Evolutionary conservation across 2,113 vertebrate species (phyloP).

Genomic region (Pelvicachromis taeniatus): DNA sequence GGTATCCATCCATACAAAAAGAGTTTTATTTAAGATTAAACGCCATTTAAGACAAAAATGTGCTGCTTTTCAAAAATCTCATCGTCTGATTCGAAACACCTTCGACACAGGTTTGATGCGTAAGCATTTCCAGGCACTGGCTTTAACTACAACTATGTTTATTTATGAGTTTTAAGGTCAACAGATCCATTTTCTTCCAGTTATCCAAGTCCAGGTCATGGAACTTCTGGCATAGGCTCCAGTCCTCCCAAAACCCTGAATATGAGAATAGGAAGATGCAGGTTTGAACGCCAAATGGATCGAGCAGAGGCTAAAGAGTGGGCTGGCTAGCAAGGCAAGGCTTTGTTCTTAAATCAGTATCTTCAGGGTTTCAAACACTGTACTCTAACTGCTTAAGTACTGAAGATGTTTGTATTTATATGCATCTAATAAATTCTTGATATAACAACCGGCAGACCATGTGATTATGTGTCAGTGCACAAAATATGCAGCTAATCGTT

Average conservation of each 20-base stretch:
- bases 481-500: not conserved
- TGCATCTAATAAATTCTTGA: not conserved
- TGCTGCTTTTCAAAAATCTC: not conserved
- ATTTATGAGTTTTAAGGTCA: not conserved
- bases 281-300: not conserved
- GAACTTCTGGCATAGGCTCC: not conserved
- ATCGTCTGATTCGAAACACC: not conserved
- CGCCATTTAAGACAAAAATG: not conserved
- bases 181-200: not conserved
- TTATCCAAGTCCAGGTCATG: not conserved
- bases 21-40: not conserved
- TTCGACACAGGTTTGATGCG: not conserved
- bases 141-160: not conserved
- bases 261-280: not conserved
- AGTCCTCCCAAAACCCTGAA: not conserved
- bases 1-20: not conserved
- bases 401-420: rapidly evolving
- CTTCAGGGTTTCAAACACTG: not conserved
- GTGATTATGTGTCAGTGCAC: not conserved
- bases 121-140: not conserved
- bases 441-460: not conserved
- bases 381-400: rapidly evolving
- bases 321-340: not conserved
- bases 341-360: not conserved
- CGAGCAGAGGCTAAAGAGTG: not conserved